Conservation (phyloP, 2,888 invertebrate genomes). For the Heliconius charithonia region DNA sequence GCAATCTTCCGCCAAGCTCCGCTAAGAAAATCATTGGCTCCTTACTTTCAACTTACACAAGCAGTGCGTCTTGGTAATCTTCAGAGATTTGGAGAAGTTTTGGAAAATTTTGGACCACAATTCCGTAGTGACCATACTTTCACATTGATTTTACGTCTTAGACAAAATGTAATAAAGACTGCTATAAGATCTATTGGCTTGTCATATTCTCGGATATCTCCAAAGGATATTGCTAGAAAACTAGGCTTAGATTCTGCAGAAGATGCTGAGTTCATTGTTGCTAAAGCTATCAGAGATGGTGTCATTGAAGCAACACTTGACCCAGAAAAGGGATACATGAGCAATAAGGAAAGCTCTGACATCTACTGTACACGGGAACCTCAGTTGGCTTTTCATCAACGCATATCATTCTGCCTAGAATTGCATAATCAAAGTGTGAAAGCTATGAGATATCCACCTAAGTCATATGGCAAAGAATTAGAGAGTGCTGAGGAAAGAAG, state of each 20-base stretch:
- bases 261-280: constrained; percentile 99
- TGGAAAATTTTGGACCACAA: constrained; percentile 94
- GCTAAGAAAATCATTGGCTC: constrained; percentile 93
- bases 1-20: constrained; percentile 96
- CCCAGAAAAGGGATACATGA: constrained; percentile 97
- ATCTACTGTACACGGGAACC: constrained; percentile 98
- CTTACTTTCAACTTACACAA: constrained; percentile 99
- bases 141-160: constrained; percentile 95
- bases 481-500: constrained; percentile 98
- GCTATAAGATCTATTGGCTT: constrained; percentile 97
- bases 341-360: constrained; percentile 98
- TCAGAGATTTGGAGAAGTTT: constrained; percentile 95
- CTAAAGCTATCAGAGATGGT: constrained; percentile 98
- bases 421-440: constrained; percentile 99
- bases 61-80: constrained; percentile 97
- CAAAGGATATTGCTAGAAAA: constrained; percentile 97
- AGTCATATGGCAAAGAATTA: constrained; percentile 98
- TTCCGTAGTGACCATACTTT: constrained; percentile 98
- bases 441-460: constrained; percentile 99
- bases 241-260: constrained; percentile 96
- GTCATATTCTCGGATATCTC: constrained; percentile 98
- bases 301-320: constrained; percentile 99
- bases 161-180: constrained; percentile 99
- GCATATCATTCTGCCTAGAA: constrained; percentile 98
- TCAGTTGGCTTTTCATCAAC: constrained; percentile 97